Conservation (phyloP, 2,113 vertebrate species). For the Motacilla tschutschensis region DNA sequence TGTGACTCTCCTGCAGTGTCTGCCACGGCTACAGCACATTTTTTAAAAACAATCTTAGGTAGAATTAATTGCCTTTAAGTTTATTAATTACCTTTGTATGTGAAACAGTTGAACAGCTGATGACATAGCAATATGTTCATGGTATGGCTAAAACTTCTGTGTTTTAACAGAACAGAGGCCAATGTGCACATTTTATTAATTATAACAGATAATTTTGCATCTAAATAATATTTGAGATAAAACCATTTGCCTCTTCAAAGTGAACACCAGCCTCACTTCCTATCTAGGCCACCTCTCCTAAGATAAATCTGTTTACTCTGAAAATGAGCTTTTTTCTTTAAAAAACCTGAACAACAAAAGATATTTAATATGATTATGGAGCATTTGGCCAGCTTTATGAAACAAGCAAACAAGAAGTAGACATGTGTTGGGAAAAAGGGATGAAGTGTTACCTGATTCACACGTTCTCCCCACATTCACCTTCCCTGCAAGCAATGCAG, state of each 20-base stretch:
- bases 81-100: neutral
- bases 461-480: neutral
- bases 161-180: neutral
- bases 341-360: neutral
- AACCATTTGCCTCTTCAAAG: neutral
- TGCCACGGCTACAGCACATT: neutral
- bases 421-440: fast-evolving
- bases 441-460: fast-evolving
- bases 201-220: neutral
- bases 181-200: neutral
- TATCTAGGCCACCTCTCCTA: neutral
- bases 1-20: neutral
- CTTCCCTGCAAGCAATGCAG: neutral
- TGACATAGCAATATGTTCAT: neutral
- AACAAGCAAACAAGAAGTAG: neutral
- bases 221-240: neutral
- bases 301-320: neutral
- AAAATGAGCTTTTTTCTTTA: neutral
- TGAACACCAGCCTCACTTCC: neutral
- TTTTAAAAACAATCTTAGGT: neutral
- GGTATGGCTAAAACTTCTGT: neutral
- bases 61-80: neutral
- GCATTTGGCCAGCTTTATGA: neutral
- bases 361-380: neutral
- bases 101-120: neutral